Percentiles rank a stretch among this genome's conserved stretches.
Conservation (phyloP, 2,797 vertebrate genomes). For the Sarcophilus harrisii region DNA sequence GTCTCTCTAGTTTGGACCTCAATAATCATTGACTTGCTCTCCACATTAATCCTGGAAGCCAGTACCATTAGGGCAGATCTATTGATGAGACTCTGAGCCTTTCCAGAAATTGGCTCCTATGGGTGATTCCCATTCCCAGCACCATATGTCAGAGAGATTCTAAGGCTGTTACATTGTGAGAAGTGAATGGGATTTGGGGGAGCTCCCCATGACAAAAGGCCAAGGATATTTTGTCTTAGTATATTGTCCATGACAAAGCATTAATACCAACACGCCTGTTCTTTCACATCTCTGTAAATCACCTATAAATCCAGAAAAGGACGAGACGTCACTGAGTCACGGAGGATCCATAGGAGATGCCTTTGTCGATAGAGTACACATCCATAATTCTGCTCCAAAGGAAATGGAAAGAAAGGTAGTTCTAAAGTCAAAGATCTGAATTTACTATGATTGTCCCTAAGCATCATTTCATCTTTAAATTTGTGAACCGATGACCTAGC, state of each 20-base stretch:
- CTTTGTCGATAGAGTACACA: background rate
- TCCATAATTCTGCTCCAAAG: background rate
- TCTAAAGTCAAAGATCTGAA: background rate
- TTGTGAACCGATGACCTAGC: background rate
- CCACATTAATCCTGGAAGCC: background rate
- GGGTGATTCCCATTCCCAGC: background rate
- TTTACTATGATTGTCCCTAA: background rate
- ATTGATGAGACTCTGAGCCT: background rate
- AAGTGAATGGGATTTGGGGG: background rate
- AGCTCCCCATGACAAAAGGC: background rate
- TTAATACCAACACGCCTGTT: background rate
- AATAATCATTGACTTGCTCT: background rate
- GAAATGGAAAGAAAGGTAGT: background rate
- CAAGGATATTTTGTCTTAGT: background rate
- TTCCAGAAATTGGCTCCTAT: background rate
- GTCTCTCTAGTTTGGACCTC: too few species aligned
- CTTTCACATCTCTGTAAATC: background rate
- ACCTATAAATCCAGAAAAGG: background rate
- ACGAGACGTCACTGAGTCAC: background rate
- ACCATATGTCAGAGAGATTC: background rate
- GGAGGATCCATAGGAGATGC: background rate
- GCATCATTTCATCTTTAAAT: background rate
- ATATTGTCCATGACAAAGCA: background rate
- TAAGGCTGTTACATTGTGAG: background rate
- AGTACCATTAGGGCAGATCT: background rate